These are phyloP conservation scores for Drosophila serrata DNA, from an alignment of 1,140 invertebrate species.

Conservation along the genomic window DNA sequence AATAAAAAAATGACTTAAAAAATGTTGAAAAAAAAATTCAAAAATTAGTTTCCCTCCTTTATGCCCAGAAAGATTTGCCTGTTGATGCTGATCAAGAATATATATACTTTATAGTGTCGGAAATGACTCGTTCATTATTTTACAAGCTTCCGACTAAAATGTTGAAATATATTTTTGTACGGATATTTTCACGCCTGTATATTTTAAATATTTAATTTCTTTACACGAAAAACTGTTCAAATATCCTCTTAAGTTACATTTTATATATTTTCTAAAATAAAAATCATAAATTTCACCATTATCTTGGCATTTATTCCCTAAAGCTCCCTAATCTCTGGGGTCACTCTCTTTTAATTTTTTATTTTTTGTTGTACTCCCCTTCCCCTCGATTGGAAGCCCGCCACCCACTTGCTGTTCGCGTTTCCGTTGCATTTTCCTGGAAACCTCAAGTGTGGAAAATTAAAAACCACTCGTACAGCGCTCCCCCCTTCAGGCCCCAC, in stretches of 20 bases:
- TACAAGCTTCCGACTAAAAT: too few relatives aligned
- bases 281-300: neutral
- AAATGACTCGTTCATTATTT: too few relatives aligned
- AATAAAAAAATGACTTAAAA: too few relatives aligned
- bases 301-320: neutral
- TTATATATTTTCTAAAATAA: neutral
- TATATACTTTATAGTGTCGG: too few relatives aligned
- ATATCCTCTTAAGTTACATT: too few relatives aligned
- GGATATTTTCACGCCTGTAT: neutral
- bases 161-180: neutral
- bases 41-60: too few relatives aligned
- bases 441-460: slow-evolving; percentile 70
- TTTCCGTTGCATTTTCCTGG: slow-evolving; percentile 70
- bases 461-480: slow-evolving; percentile 58
- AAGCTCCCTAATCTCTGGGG: neutral
- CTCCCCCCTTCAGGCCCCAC: neutral
- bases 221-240: too few relatives aligned
- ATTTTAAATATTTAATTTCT: neutral
- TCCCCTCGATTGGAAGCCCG: slow-evolving; percentile 25
- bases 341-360: slow-evolving; percentile 11
- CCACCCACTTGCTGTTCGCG: slow-evolving; percentile 71
- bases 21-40: too few relatives aligned
- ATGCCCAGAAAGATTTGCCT: too few relatives aligned
- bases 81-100: too few relatives aligned
- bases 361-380: neutral